Conservation (phyloP, 2,113 vertebrate species). For the Acrocephalus kingi region DNA sequence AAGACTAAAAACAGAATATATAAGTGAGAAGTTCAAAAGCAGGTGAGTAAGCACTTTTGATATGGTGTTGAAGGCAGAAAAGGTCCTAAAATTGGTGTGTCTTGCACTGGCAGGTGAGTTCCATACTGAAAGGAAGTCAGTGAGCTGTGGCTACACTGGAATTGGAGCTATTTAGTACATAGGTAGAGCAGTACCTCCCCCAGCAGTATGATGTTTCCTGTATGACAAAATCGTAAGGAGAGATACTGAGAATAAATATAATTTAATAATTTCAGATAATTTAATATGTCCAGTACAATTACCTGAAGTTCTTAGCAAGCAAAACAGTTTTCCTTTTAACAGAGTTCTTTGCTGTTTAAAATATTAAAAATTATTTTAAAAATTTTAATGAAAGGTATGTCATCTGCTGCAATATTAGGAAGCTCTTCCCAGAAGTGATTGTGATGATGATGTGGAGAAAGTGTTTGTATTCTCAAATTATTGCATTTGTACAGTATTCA, state of each 20-base stretch:
- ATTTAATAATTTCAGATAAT: not conserved
- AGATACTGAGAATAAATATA: not conserved
- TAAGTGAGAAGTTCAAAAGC: not conserved
- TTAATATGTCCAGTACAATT: not conserved
- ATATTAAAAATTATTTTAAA: not conserved
- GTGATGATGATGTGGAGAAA: not conserved
- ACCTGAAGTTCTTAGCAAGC: not conserved
- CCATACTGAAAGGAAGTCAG: not conserved
- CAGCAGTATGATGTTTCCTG: not conserved
- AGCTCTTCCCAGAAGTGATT: not conserved
- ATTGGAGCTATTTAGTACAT: not conserved
- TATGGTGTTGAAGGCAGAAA: not conserved
- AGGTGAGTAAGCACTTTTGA: not conserved
- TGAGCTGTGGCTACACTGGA: not conserved
- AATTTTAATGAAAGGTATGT: not conserved
- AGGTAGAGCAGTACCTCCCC: not conserved
- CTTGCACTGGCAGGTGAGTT: not conserved
- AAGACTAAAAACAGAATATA: not conserved
- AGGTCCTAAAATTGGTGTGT: not conserved
- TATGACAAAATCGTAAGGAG: not conserved
- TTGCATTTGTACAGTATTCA: not conserved
- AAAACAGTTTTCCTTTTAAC: not conserved
- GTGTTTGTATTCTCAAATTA: not conserved
- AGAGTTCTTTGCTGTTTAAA: not conserved
- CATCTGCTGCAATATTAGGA: not conserved